Percentiles rank a stretch among this genome's conserved stretches.
Conservation (phyloP, 1,140 invertebrate species). For the Sarcophaga peregrina region DNA sequence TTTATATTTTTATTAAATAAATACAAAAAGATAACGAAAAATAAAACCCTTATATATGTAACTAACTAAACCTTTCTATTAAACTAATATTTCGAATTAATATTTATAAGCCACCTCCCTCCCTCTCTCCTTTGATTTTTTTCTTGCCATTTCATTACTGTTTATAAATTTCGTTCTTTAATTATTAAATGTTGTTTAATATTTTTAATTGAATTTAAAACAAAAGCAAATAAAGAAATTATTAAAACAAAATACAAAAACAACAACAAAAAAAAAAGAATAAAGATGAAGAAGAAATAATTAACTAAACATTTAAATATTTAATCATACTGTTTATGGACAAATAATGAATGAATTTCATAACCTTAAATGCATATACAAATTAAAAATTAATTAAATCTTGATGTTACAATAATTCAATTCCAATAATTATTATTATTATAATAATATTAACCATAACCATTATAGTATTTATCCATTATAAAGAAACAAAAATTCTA, state of each 20-base stretch:
- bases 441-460: constrained; percentile 10
- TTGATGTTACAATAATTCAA: constrained; percentile 26
- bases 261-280: background rate
- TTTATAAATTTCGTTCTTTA: background rate
- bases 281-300: background rate
- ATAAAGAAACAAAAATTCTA: background rate
- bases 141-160: background rate
- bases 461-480: background rate
- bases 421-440: constrained; percentile 2
- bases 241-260: too few species aligned
- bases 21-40: too few species aligned
- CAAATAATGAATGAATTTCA: background rate
- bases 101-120: too few species aligned
- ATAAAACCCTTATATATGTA: too few species aligned
- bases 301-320: background rate
- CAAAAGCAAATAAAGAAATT: too few species aligned
- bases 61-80: too few species aligned
- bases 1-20: too few species aligned
- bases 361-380: background rate
- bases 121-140: too few species aligned
- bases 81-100: too few species aligned
- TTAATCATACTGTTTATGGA: background rate
- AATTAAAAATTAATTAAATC: constrained; percentile 19
- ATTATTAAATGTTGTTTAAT: background rate
- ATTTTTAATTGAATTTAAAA: background rate